These are phyloP conservation scores for Samia ricini DNA, from an alignment of 1,140 invertebrate species.

Conservation along the genomic window DNA sequence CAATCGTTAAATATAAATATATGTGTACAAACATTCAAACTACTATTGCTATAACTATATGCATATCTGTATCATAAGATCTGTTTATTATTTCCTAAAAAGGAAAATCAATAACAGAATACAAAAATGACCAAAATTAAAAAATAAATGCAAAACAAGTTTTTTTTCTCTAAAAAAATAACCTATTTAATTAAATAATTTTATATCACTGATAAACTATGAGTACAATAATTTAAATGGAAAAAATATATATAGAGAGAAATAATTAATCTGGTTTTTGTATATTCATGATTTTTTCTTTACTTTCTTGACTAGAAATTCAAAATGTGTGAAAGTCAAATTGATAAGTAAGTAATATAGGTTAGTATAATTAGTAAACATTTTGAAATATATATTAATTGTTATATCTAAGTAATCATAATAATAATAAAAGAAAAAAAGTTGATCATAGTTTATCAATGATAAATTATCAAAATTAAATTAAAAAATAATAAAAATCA, in stretches of 20 bases:
- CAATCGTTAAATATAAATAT: not conserved
- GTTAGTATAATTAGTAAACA: too few species aligned
- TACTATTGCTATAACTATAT: constrained; percentile 1
- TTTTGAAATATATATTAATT: too few species aligned
- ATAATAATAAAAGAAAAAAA: not conserved
- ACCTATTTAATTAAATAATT: not conserved
- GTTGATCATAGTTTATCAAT: not conserved
- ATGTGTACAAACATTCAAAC: not conserved
- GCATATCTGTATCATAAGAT: constrained; percentile 36
- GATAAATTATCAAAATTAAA: not conserved
- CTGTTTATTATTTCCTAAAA: constrained; percentile 13
- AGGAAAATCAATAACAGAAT: not conserved
- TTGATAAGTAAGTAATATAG: not conserved
- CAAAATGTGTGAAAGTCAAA: not conserved
- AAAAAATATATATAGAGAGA: too few species aligned
- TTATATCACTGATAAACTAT: not conserved
- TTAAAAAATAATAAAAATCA: not conserved
- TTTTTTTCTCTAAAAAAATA: not conserved
- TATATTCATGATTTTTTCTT: not conserved
- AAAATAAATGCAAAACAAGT: not conserved
- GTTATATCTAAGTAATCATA: too few species aligned
- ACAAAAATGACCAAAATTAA: not conserved
- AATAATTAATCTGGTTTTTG: too few species aligned
- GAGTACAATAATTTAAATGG: not conserved
- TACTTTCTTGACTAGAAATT: not conserved